Evolutionary conservation across 2,888 invertebrate genomes (phyloP).

Genomic region (Suillia variegata): DNA sequence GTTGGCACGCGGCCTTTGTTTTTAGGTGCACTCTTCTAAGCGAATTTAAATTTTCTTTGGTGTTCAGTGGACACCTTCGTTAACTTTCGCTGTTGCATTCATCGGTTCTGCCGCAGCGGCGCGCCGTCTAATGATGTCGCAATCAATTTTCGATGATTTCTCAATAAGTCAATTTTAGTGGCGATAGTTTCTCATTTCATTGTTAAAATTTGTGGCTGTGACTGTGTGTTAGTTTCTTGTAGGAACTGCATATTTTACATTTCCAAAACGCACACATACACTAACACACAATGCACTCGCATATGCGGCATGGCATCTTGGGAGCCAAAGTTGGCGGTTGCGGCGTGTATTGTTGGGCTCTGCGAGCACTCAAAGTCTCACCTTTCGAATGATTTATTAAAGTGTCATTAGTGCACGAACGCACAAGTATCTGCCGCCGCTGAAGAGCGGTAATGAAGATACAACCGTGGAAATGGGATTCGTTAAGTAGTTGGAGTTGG

Average conservation of each 20-base stretch:
- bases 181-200: constrained; percentile 15
- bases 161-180: constrained; percentile 12
- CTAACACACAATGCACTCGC: neutral
- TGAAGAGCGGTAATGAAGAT: constrained; percentile 52
- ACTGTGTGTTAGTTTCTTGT: neutral
- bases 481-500: constrained; percentile 49
- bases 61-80: neutral
- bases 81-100: neutral
- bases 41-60: neutral
- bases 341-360: neutral
- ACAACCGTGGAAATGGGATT: constrained; percentile 40
- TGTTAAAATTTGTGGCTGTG: constrained; percentile 5
- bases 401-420: constrained; percentile 56
- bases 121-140: constrained; percentile 12
- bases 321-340: neutral
- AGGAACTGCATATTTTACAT: neutral
- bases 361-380: constrained; percentile 50
- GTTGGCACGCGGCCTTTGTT: neutral
- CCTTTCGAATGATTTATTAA: constrained; percentile 59
- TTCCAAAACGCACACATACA: neutral
- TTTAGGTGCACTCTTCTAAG: neutral
- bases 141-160: constrained; percentile 11
- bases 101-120: too few species aligned
- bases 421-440: constrained; percentile 11
- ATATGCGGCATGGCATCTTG: too few species aligned